These are phyloP conservation scores for Chaetogeoica ovagalla DNA, from an alignment of 2,888 invertebrate genomes.

Conservation along the genomic window DNA sequence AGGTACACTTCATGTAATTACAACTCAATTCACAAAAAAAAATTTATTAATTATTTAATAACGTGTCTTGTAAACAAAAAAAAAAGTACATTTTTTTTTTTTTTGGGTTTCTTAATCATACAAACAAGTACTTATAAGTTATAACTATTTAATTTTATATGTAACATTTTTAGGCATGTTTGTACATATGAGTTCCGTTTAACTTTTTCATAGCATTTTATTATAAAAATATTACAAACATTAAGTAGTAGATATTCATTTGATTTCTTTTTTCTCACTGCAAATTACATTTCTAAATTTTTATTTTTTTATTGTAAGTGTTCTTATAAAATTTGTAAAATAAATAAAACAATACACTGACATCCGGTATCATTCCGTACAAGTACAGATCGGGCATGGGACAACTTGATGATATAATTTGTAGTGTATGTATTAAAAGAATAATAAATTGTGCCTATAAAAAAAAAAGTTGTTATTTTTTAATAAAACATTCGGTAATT, in stretches of 20 bases:
- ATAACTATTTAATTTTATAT: not conserved
- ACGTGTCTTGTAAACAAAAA: not conserved
- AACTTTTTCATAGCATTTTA: not conserved
- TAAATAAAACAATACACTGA: constrained; percentile 70
- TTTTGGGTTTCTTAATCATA: not conserved
- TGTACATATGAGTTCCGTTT: too few species aligned
- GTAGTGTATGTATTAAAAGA: constrained; percentile 62
- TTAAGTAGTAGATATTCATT: constrained; percentile 16
- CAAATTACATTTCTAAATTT: constrained; percentile 11
- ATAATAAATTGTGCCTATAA: constrained; percentile 70
- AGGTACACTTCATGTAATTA: not conserved
- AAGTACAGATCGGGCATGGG: constrained; percentile 37
- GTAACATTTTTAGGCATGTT: too few species aligned
- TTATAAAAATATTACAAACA: not conserved
- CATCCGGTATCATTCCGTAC: constrained; percentile 63
- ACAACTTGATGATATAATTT: constrained; percentile 39
- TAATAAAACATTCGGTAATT: constrained; percentile 20
- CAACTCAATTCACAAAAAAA: not conserved
- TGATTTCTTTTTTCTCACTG: constrained; percentile 6
- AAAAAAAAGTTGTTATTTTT: not conserved
- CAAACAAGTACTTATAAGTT: not conserved
- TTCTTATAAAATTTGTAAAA: constrained; percentile 72
- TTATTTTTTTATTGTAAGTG: constrained; percentile 61
- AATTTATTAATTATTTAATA: not conserved
- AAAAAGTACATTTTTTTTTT: constrained; percentile 3